phyloP scores from a whole-genome alignment of 2,888 invertebrate genomes.

The Nasonia oneida region DNA sequence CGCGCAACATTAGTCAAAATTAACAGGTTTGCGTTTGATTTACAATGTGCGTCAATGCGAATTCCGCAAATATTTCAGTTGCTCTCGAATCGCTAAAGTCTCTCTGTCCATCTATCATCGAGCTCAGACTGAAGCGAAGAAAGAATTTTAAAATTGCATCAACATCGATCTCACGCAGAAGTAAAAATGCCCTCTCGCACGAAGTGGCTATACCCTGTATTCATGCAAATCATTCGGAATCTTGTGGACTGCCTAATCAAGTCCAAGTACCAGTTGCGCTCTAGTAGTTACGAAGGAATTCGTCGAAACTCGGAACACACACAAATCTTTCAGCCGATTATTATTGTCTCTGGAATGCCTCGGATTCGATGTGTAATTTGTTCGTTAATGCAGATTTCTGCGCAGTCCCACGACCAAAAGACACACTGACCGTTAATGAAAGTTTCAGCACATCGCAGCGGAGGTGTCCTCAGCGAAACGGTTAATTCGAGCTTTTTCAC shows the following conservation, averaged over 20 bases:
- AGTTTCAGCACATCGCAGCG: too few relatives aligned
- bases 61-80: neutral
- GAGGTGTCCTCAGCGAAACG: neutral
- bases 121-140: neutral
- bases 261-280: constrained; percentile 3
- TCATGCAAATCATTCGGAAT: constrained; percentile 32
- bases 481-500: constrained; percentile 9
- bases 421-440: too few relatives aligned
- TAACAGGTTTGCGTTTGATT: neutral
- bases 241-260: constrained; percentile 6
- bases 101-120: neutral
- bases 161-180: neutral
- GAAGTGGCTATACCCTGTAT: neutral
- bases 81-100: neutral
- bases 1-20: neutral
- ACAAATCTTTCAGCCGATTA: neutral
- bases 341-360: neutral
- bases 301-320: neutral
- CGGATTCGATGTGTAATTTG: neutral
- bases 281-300: constrained; percentile 30
- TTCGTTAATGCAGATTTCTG: neutral
- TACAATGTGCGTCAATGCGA: neutral
- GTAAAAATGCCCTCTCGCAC: neutral
- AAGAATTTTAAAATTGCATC: neutral
- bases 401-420: too few relatives aligned